These are phyloP conservation scores for Zapornia atra DNA, from an alignment of 2,113 vertebrate genomes.

Conservation along the genomic window DNA sequence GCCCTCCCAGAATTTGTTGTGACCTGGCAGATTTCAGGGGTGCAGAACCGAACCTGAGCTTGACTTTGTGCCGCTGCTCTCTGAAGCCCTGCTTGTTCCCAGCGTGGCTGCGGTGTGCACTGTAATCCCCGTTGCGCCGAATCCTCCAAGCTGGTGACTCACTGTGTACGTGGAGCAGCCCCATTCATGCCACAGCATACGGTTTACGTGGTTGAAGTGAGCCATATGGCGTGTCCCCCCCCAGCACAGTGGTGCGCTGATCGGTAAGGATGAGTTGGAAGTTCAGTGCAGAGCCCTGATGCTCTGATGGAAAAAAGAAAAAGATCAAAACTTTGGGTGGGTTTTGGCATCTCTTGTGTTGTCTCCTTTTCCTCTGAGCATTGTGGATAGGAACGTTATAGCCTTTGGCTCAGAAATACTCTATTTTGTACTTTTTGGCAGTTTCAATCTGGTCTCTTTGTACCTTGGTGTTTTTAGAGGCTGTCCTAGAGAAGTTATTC, in stretches of 20 bases:
- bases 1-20: fast-evolving
- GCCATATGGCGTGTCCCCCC: not conserved
- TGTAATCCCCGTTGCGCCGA: fast-evolving
- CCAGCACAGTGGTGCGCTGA: not conserved
- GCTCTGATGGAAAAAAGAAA: not conserved
- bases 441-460: not conserved
- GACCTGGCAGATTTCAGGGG: not conserved
- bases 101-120: fast-evolving
- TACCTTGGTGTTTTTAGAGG: not conserved
- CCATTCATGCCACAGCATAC: not conserved
- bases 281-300: not conserved
- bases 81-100: not conserved
- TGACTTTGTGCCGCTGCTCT: not conserved
- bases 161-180: not conserved
- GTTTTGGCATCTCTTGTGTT: fast-evolving
- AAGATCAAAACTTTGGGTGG: not conserved
- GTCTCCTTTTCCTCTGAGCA: not conserved
- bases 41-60: not conserved
- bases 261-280: not conserved
- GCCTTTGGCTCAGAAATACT: not conserved
- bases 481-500: not conserved
- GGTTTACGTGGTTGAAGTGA: not conserved
- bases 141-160: not conserved
- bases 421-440: not conserved
- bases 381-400: not conserved